Evolutionary conservation across 2,113 vertebrate species (phyloP).

Genomic region (Calonectris borealis): DNA sequence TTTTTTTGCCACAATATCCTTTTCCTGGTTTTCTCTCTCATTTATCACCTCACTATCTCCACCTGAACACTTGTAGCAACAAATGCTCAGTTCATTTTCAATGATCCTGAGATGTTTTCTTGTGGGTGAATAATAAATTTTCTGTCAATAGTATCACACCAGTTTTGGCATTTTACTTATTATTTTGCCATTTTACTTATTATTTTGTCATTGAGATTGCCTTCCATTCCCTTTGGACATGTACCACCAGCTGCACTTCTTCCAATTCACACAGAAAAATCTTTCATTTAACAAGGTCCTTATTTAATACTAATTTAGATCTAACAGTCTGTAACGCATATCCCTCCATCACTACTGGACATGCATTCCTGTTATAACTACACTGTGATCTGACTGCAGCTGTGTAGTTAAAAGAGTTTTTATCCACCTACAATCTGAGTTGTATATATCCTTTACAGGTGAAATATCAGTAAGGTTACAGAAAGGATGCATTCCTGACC

Average conservation of each 20-base stretch:
- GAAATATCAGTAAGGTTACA: not conserved
- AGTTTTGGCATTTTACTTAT: not conserved
- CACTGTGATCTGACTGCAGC: not conserved
- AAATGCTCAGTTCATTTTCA: not conserved
- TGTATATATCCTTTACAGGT: not conserved
- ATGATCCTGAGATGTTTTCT: not conserved
- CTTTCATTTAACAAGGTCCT: not conserved
- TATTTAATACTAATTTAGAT: not conserved
- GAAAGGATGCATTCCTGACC: not conserved
- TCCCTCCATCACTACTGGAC: not conserved
- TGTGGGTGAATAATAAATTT: not conserved
- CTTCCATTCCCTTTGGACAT: not conserved
- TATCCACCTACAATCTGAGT: not conserved
- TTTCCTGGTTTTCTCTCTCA: not conserved
- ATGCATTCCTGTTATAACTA: not conserved
- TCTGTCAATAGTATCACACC: not conserved
- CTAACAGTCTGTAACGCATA: not conserved
- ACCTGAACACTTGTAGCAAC: not conserved
- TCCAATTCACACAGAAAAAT: not conserved
- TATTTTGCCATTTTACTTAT: not conserved
- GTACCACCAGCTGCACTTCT: not conserved
- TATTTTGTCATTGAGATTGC: not conserved
- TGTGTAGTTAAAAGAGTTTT: not conserved
- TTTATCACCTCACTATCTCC: not conserved
- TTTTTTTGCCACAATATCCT: not conserved